These are phyloP conservation scores for Mesitornis unicolor DNA, from an alignment of 2,113 vertebrate species.

Conservation along the genomic window DNA sequence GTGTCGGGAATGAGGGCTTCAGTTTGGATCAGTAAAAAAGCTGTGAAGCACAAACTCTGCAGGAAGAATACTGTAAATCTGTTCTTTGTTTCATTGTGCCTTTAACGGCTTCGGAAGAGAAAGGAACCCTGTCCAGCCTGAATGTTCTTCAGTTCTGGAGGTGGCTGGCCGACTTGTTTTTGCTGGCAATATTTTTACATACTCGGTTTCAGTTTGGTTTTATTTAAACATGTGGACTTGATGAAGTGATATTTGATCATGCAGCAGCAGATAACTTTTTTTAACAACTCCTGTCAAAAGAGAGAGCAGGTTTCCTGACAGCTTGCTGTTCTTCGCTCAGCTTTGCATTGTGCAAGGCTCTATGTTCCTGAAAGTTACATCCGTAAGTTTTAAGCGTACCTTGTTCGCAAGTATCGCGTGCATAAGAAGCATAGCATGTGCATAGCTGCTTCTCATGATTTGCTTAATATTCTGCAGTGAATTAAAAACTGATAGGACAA, in stretches of 20 bases:
- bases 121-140: background rate
- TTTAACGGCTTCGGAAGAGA: background rate
- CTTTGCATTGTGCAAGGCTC: background rate
- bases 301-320: background rate
- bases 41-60: background rate
- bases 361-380: background rate
- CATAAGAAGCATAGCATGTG: background rate
- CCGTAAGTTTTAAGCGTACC: background rate
- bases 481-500: background rate
- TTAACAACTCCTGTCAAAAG: background rate
- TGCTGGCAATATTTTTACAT: background rate
- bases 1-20: background rate
- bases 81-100: background rate
- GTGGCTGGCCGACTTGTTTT: background rate
- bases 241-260: background rate
- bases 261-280: background rate
- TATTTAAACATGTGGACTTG: background rate
- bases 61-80: background rate
- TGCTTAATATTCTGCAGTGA: background rate
- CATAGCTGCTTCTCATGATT: background rate
- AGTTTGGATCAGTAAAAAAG: background rate
- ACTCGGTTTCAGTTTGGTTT: background rate
- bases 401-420: rapidly evolving
- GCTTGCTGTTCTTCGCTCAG: background rate
- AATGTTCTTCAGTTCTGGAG: background rate